Base-by-base conservation (phyloP, 37 sponge, comb jelly and placozoan species). In the Ephydatia muelleri region DNA sequence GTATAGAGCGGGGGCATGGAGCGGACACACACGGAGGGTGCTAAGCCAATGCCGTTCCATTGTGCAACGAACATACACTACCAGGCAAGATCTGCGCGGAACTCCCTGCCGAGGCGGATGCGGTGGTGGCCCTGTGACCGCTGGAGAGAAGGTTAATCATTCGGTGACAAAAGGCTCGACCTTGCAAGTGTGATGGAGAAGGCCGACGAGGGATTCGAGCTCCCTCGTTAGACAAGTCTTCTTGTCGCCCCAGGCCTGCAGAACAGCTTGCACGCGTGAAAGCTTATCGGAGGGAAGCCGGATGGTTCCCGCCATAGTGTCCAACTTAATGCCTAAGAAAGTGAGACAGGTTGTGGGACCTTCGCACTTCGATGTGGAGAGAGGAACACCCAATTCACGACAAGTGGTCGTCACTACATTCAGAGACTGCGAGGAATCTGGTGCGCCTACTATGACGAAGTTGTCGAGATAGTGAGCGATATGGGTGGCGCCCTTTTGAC, bases 401-500 rank as follows among this genome's bases (percentile, higher is more conserved):
- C 78, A 85, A 2, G 26, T 22, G 2, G 9, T 67, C n/a, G 19
- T 5, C 0, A 75, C 19, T 4, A 35, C 33, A 3, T 21, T 5
- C 3, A 48, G 75, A 5, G 30, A 84, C 26, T 75, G 34, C 38
- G 31, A 35, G 11, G 57, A 47, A 8, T 25, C 76, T 57, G 84
- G 84, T 2, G 76, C 38, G 28, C 83, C 47, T 23, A 82, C 22
- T 8, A 65, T 2, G 72, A 82, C 38, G 31, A 71, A 84, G 48
- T 85, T 72, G 34, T 85, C 86, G 6, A 85, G 73, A 73, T 85
- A 85, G 34, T 85, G 86, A 0, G 21, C 38, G 6, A 68, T 3
- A 9, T 32, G 26, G 25, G 27, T 2, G 36, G 76, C 77, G 26
- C 76, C 85, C 13, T 32, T 66, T 0, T 29, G 34, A 2, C 35